Base-by-base conservation (phyloP, 2,888 invertebrate genomes). In the Germaria angustata region DNA sequence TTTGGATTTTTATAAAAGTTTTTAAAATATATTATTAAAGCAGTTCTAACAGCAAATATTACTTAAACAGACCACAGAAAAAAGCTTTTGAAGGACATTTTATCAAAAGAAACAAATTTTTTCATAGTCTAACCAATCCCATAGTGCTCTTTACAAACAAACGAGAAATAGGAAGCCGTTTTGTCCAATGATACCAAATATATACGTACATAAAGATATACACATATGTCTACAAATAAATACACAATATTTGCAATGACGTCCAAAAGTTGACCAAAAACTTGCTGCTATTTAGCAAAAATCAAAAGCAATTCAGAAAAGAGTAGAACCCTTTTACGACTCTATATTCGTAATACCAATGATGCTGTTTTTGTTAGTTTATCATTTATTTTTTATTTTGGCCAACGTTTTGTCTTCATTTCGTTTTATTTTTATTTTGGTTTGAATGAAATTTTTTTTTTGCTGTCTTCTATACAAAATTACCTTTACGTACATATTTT, bases 401-500 rank as follows among this genome's bases (percentile, higher is more conserved):
- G 66, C 15, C 28, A 57, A 61, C 59, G 59, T 44, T 79, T 72
- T 46, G 51, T 73, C 24, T 81, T 72, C 61, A 72, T 77, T 77
- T 73, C 41, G 24, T 55, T 81, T 77, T 55, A 34, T 49, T 78
- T 55, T 53, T 63, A 17, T 65, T 75, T 44, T 24, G 9, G 15
- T 24, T 32, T 63, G 17, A 46, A 44, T 65, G 15, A 57, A 20
- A 17, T 32, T 68, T 49, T 66, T 65, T 15, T 81, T 84, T 82
- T 61, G 59, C 9, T 69, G 22, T 20, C 65, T 66, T 61, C 66
- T 65, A 51, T 51, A 82, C 81, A 69, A 78, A 78, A 78, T 82
- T 82, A 53, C 75, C 75, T 82, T 79, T 82, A 75, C 79, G 69
- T 79, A 82, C 82, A 82, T 82, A 82, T 82, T 82, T 85, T 81